Evolutionary conservation across 2,888 invertebrate genomes (phyloP).

Genomic region (Linnaemya tessellans): DNA sequence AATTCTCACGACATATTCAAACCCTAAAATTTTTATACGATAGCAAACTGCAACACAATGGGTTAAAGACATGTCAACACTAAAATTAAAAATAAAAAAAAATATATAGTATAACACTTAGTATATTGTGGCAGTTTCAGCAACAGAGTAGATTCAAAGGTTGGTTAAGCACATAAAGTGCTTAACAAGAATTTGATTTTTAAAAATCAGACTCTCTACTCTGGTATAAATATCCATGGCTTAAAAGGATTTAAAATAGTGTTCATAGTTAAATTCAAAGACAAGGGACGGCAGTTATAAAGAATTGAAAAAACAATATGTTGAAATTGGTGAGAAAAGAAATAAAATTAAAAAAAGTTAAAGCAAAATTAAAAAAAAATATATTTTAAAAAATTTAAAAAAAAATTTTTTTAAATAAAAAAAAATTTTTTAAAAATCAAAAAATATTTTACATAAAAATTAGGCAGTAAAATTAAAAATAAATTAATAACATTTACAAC

Average conservation of each 20-base stretch:
- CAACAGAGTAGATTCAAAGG: conserved; percentile 11
- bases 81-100: not conserved
- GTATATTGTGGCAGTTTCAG: not conserved
- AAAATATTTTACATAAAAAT: no score
- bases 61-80: conserved; percentile 37
- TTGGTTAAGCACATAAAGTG: not conserved
- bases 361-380: not conserved
- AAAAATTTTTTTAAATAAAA: not conserved
- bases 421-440: not conserved
- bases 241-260: conserved; percentile 17
- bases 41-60: not conserved
- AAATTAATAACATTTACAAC: not conserved
- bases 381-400: no score
- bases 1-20: no score
- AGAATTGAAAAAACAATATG: conserved; percentile 29
- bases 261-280: conserved; percentile 1
- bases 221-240: conserved; percentile 41
- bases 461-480: not conserved
- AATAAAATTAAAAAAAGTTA: conserved; percentile 6
- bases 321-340: conserved; percentile 61
- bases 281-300: conserved; percentile 9
- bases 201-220: not conserved
- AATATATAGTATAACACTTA: conserved; percentile 8
- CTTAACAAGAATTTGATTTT: conserved; percentile 34
- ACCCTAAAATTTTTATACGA: no score